Conservation (phyloP, 2,113 vertebrate species). For the Oreotrochilus melanogaster region DNA sequence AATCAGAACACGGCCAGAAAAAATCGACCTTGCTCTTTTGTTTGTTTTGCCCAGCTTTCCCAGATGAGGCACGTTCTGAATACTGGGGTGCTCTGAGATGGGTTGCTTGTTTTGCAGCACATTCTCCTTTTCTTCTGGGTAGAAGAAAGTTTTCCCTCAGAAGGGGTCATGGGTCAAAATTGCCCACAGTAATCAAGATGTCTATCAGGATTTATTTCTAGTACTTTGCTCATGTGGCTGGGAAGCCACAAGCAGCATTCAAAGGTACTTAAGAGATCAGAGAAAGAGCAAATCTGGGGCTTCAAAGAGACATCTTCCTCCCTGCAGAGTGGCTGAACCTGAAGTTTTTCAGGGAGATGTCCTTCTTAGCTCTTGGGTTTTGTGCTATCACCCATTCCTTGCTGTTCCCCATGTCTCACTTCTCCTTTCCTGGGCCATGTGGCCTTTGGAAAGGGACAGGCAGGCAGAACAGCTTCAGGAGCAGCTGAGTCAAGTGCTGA, state of each 20-base stretch:
- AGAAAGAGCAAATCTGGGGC: background rate
- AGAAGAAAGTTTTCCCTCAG: background rate
- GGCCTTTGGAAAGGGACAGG: background rate
- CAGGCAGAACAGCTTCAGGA: background rate
- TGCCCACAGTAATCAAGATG: background rate
- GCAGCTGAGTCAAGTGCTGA: background rate
- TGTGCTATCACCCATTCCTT: background rate
- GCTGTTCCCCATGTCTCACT: background rate
- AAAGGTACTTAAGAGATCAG: background rate
- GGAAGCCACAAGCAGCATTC: background rate
- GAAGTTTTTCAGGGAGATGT: background rate
- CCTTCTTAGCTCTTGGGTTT: fast-evolving
- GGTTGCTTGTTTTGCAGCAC: background rate
- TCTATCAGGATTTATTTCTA: background rate
- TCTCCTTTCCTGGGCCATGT: background rate
- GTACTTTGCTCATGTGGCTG: background rate
- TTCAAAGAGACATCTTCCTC: background rate
- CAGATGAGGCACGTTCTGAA: background rate
- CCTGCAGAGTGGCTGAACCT: background rate
- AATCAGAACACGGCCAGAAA: background rate
- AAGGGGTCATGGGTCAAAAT: background rate
- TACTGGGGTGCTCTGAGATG: fast-evolving
- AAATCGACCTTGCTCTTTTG: background rate
- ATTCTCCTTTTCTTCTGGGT: background rate
- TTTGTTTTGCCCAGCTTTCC: background rate